Conservation (phyloP, 2,888 invertebrate genomes). For the Dioctria rufipes region DNA sequence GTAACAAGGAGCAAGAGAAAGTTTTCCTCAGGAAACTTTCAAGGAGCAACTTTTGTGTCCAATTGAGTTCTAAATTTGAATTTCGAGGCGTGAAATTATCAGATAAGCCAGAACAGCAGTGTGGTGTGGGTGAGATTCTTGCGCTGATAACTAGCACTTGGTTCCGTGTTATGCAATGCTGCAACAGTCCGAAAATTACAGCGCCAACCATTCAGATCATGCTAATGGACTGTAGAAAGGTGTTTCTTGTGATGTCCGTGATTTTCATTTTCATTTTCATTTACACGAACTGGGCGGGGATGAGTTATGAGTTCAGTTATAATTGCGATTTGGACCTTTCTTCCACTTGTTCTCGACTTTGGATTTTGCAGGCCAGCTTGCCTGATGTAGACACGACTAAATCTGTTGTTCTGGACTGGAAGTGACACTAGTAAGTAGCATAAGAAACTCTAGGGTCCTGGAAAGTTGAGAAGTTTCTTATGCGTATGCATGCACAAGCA, state of each 20-base stretch:
- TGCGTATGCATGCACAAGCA: background rate
- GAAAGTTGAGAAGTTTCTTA: conserved; percentile 5
- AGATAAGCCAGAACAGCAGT: conserved; percentile 43
- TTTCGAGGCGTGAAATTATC: conserved; percentile 58
- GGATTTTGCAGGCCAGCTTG: background rate
- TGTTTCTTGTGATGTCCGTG: conserved; percentile 43
- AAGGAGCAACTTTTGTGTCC: conserved; percentile 55
- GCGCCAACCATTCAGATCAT: conserved; percentile 41
- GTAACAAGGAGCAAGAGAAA: conserved; percentile 28
- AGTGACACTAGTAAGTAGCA: background rate
- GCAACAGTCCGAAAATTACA: conserved; percentile 49
- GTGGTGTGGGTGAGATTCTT: conserved; percentile 20
- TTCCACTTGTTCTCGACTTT: conserved; percentile 1
- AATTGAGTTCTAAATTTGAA: conserved; percentile 59
- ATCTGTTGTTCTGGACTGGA: conserved; percentile 8
- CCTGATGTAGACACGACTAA: background rate
- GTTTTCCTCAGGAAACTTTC: conserved; percentile 46
- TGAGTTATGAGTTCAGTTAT: conserved; percentile 28
- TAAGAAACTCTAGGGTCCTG: background rate
- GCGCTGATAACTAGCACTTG: conserved; percentile 1
- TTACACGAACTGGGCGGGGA: conserved; percentile 48
- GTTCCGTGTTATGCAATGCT: conserved; percentile 4
- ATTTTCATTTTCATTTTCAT: conserved; percentile 50
- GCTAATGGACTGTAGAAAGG: conserved; percentile 48
- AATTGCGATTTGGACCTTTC: conserved; percentile 35